These are phyloP conservation scores for Chanos chanos DNA, from an alignment of 2,797 vertebrate genomes.

Conservation along the genomic window DNA sequence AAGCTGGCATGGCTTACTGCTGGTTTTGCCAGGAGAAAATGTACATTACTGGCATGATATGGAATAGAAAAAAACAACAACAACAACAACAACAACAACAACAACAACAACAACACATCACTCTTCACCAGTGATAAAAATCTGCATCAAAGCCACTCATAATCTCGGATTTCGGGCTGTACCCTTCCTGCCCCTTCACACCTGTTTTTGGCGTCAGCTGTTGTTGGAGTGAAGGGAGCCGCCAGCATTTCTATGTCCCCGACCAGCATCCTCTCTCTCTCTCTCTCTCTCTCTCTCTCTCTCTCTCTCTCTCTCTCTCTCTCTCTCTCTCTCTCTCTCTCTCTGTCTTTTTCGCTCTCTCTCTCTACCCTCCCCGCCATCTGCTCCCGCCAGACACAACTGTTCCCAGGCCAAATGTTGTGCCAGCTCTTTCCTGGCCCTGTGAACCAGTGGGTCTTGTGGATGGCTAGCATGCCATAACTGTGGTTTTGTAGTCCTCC, in stretches of 20 bases:
- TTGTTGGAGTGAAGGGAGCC: too few species aligned
- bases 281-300: too few species aligned
- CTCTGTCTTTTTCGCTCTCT: too few species aligned
- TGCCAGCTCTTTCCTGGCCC: not conserved
- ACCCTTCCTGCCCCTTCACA: slow-evolving; percentile 15
- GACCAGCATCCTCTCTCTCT: too few species aligned
- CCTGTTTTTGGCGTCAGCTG: slow-evolving; percentile 12
- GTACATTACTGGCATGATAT: too few species aligned
- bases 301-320: too few species aligned
- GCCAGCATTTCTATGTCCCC: too few species aligned
- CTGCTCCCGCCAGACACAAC: slow-evolving; percentile 16
- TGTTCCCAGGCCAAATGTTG: not conserved
- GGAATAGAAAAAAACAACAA: too few species aligned
- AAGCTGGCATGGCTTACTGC: slow-evolving; percentile 10
- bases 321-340: too few species aligned
- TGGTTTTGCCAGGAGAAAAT: slow-evolving; percentile 6
- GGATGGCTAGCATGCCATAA: slow-evolving; percentile 6
- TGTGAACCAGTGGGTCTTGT: not conserved
- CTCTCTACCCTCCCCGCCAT: too few species aligned
- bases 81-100: not conserved
- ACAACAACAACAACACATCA: not conserved
- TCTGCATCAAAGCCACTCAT: slow-evolving; percentile 17
- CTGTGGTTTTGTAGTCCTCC: slow-evolving; percentile 9
- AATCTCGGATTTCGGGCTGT: slow-evolving; percentile 19
- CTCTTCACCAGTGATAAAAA: slow-evolving; percentile 15